A percentile compares a stretch with the other conserved stretches of the same genome.
Conservation (phyloP, 2,113 vertebrate species). For the Sciurus niger region DNA sequence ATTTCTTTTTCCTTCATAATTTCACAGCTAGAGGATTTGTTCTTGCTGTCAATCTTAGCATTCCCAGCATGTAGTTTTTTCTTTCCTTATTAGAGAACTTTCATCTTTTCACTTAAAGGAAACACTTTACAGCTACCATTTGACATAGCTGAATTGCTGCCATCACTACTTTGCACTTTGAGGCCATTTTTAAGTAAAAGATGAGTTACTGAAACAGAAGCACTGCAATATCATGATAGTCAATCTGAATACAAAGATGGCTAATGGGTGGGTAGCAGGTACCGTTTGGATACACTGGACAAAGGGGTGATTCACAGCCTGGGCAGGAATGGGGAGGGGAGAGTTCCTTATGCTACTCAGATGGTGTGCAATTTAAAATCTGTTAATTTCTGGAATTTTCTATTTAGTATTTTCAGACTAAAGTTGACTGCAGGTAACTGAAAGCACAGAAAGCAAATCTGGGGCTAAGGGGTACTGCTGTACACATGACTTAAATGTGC, state of each 20-base stretch:
- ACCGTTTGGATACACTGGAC: not conserved
- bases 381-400: conserved; percentile 16
- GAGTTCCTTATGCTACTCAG: not conserved
- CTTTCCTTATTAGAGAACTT: conserved; percentile 2
- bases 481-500: not conserved
- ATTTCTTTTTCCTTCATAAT: not conserved
- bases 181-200: not conserved
- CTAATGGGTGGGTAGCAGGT: not conserved
- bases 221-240: not conserved
- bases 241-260: not conserved
- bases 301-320: not conserved
- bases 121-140: not conserved
- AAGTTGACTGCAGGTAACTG: not conserved
- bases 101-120: not conserved
- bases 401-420: not conserved
- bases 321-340: not conserved
- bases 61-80: not conserved
- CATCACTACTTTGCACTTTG: not conserved
- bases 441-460: not conserved
- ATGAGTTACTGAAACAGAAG: not conserved
- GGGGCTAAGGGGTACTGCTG: not conserved
- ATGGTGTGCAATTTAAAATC: not conserved
- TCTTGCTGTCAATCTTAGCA: not conserved
- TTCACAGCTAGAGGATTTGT: conserved; percentile 25
- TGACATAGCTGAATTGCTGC: not conserved